These are phyloP conservation scores for Notodonta ziczac DNA, from an alignment of 2,888 invertebrate genomes.

Conservation along the genomic window DNA sequence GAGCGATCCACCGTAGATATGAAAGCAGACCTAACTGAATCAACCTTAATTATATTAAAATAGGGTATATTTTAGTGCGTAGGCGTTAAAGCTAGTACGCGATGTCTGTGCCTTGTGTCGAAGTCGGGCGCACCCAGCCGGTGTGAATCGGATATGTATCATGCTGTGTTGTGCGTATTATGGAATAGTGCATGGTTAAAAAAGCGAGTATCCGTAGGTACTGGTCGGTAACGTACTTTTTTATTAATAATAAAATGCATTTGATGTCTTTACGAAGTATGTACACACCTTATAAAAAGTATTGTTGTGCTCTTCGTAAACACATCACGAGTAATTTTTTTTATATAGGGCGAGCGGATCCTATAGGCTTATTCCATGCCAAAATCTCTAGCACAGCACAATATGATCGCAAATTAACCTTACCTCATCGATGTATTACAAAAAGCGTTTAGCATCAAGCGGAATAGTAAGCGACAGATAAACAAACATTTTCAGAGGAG, in stretches of 20 bases:
- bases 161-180: slow-evolving; percentile 66
- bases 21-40: slow-evolving; percentile 75
- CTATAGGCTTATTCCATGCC: slow-evolving; percentile 33
- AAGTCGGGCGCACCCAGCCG: slow-evolving; percentile 63
- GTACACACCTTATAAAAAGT: slow-evolving; percentile 7
- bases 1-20: slow-evolving; percentile 67
- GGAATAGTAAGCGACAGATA: slow-evolving; percentile 68
- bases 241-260: slow-evolving; percentile 9
- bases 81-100: slow-evolving; percentile 65
- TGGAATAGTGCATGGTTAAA: slow-evolving; percentile 58
- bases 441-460: slow-evolving; percentile 73
- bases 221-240: slow-evolving; percentile 18
- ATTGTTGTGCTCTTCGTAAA: slow-evolving; percentile 26
- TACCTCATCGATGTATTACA: slow-evolving; percentile 42
- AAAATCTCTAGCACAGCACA: slow-evolving; percentile 48
- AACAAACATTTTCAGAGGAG: slow-evolving; percentile 83
- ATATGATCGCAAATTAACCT: slow-evolving; percentile 50
- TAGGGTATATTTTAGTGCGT: slow-evolving; percentile 62
- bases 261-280: slow-evolving; percentile 25
- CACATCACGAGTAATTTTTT: slow-evolving; percentile 6
- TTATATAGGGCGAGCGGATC: slow-evolving; percentile 16
- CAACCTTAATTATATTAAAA: slow-evolving; percentile 56
- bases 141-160: slow-evolving; percentile 81
- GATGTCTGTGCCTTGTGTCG: slow-evolving; percentile 60
- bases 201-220: slow-evolving; percentile 29